These are phyloP conservation scores for Pimpla rufipes DNA, from an alignment of 2,888 invertebrate genomes.

Conservation along the genomic window DNA sequence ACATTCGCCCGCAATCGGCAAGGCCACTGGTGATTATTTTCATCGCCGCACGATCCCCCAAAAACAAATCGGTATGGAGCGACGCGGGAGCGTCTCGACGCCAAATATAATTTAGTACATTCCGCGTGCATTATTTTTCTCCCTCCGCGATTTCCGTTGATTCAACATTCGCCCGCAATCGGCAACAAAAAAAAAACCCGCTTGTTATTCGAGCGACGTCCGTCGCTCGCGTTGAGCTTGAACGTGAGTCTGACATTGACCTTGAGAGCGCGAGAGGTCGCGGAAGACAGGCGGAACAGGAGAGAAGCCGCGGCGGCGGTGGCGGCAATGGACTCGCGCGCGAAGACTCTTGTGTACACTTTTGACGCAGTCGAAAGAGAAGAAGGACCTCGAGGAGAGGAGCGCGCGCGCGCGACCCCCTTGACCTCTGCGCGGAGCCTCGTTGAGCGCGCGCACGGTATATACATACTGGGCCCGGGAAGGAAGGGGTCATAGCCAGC, in stretches of 20 bases:
- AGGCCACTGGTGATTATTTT: no score
- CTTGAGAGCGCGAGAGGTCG: conserved; percentile 19
- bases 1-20: no score
- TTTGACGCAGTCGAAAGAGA: conserved; percentile 60
- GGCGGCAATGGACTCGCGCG: conserved; percentile 26
- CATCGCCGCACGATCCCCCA: no score
- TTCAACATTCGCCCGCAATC: no score
- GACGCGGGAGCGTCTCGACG: no score
- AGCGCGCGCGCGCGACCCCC: conserved; percentile 38
- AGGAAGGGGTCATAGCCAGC: conserved; percentile 59
- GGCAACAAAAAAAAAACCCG: background rate
- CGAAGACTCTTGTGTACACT: conserved; percentile 41
- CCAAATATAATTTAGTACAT: no score
- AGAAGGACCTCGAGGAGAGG: conserved; percentile 62
- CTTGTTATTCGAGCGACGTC: background rate
- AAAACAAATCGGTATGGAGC: no score
- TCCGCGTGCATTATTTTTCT: background rate
- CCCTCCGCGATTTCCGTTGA: background rate
- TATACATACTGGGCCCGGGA: conserved; percentile 22
- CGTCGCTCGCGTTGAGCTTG: conserved; percentile 35
- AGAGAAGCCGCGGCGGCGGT: background rate
- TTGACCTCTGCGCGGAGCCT: conserved; percentile 58
- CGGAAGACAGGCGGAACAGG: conserved; percentile 10
- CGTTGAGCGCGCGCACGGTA: conserved; percentile 13
- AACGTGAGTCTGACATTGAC: conserved; percentile 62